These are phyloP conservation scores for Mercenaria mercenaria DNA, from an alignment of 1,140 invertebrate species.

Conservation along the genomic window DNA sequence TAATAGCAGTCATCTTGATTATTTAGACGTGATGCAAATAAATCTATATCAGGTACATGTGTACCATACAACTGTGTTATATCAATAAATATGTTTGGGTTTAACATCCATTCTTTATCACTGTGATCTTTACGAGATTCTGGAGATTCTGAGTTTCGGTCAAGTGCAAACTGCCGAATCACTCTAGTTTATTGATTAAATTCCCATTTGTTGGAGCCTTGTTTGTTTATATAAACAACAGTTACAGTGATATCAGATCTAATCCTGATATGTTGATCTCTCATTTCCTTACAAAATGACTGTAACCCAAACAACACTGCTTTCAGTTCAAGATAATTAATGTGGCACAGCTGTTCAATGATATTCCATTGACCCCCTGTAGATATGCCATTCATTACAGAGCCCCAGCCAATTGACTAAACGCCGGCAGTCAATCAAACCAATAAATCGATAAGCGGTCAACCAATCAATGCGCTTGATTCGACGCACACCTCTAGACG, in stretches of 20 bases:
- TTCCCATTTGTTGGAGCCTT: neutral
- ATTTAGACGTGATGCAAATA: conserved; percentile 69
- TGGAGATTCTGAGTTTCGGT: neutral
- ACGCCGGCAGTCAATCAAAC: too few relatives aligned
- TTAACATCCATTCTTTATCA: conserved; percentile 15
- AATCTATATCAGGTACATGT: conserved; percentile 42
- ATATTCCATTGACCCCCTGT: conserved; percentile 29
- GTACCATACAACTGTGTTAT: neutral
- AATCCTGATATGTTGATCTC: neutral
- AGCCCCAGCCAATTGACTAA: neutral
- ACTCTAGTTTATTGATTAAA: neutral
- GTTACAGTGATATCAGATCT: neutral
- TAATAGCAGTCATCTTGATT: conserved; percentile 40
- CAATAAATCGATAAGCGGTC: too few relatives aligned
- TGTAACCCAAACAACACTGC: neutral
- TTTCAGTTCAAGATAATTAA: neutral
- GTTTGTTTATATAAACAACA: neutral
- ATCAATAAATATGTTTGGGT: neutral
- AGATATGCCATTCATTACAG: neutral
- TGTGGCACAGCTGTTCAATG: neutral
- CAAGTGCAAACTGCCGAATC: neutral
- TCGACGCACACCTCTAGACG: too few relatives aligned
- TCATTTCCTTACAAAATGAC: neutral
- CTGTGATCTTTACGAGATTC: neutral
- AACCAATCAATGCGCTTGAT: too few relatives aligned